Evolutionary conservation across 2,888 invertebrate species (phyloP).

Genomic region (Pilophorus perplexus): DNA sequence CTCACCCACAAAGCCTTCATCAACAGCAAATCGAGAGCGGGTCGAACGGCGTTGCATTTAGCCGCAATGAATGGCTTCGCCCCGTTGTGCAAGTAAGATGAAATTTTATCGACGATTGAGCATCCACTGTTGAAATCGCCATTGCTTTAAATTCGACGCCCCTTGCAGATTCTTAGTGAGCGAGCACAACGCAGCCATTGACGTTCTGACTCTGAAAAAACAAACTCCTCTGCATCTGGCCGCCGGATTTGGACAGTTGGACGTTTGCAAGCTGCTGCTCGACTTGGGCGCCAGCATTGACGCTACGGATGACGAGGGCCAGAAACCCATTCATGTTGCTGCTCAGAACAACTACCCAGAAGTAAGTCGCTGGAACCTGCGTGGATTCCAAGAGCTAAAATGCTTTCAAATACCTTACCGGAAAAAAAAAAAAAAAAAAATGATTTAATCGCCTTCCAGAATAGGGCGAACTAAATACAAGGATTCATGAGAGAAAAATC

Average conservation of each 20-base stretch:
- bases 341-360: constrained; percentile 93
- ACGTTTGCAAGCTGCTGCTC: constrained; percentile 86
- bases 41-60: constrained; percentile 93
- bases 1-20: constrained; percentile 97
- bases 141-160: too few relatives aligned
- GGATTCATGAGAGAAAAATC: background rate
- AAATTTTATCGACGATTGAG: too few relatives aligned
- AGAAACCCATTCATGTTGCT: constrained; percentile 95
- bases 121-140: background rate
- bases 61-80: constrained; percentile 96
- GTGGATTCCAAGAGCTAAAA: too few relatives aligned
- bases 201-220: constrained; percentile 91
- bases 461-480: too few relatives aligned
- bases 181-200: constrained; percentile 92
- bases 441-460: too few relatives aligned
- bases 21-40: constrained; percentile 95
- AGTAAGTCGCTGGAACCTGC: too few relatives aligned
- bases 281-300: constrained; percentile 94
- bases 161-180: constrained; percentile 82
- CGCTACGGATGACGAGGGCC: constrained; percentile 92
- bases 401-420: too few relatives aligned
- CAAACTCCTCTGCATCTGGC: constrained; percentile 97
- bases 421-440: background rate
- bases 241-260: constrained; percentile 92
- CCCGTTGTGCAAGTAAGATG: constrained; percentile 59